phyloP scores from a whole-genome alignment of 1,140 invertebrate species.

The Ruditapes philippinarum region DNA sequence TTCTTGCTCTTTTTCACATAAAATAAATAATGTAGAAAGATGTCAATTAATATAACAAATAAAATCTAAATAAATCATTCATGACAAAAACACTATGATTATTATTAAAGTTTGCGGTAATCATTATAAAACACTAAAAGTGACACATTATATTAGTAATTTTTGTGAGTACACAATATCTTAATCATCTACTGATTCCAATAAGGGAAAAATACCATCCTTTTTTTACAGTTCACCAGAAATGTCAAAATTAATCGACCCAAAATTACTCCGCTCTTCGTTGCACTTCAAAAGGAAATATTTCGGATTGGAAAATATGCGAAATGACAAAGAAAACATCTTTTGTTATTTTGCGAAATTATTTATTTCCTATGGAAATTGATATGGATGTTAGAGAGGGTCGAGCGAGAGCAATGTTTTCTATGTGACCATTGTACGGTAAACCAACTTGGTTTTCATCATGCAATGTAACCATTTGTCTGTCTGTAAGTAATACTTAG shows the following conservation, averaged over 20 bases:
- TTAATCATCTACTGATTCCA: neutral
- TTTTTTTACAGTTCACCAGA: neutral
- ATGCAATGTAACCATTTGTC: conserved; percentile 27
- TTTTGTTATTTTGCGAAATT: conserved; percentile 28
- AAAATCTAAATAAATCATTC: too few species aligned
- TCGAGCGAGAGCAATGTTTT: conserved; percentile 9
- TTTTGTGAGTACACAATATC: neutral
- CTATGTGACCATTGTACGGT: too few species aligned
- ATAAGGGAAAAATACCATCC: conserved; percentile 22
- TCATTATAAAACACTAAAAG: too few species aligned
- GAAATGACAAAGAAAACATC: conserved; percentile 33
- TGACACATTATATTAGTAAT: too few species aligned
- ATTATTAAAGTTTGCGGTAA: too few species aligned
- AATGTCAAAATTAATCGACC: conserved; percentile 7
- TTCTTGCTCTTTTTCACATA: too few species aligned
- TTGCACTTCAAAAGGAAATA: conserved; percentile 15
- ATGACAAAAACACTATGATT: too few species aligned
- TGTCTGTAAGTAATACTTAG: conserved; percentile 10
- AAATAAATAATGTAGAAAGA: too few species aligned
- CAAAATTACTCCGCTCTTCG: conserved; percentile 23
- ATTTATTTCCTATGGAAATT: conserved; percentile 34
- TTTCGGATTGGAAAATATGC: conserved; percentile 21
- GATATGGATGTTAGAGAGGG: conserved; percentile 9
- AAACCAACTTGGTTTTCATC: neutral
- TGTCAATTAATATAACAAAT: too few species aligned